Percentiles rank a stretch among this genome's conserved stretches.
Evolutionary conservation across 2,888 invertebrate genomes (phyloP).

Genomic region (Cephus nigrinus): DNA sequence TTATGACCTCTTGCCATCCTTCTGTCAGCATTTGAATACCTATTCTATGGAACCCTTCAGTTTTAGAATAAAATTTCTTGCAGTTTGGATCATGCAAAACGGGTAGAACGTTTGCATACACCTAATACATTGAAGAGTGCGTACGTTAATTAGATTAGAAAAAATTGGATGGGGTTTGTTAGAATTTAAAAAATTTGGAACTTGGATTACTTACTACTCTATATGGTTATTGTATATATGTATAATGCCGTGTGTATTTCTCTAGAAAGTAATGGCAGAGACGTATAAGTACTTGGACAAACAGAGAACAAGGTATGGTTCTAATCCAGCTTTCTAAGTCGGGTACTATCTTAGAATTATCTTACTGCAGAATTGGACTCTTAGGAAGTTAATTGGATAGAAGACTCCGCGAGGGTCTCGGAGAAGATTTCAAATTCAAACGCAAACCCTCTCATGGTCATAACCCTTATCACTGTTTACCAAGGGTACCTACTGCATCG

Average conservation of each 20-base stretch:
- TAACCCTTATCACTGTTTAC: constrained; percentile 48
- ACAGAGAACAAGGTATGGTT: background rate
- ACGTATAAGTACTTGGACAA: background rate
- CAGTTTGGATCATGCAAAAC: too few species aligned
- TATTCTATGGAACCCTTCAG: too few species aligned
- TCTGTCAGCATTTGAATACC: too few species aligned
- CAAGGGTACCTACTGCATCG: constrained; percentile 28
- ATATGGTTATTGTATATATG: background rate
- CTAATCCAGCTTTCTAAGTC: constrained; percentile 3
- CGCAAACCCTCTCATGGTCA: background rate
- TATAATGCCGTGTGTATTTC: background rate
- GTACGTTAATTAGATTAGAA: too few species aligned
- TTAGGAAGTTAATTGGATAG: constrained; percentile 54
- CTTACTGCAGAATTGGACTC: constrained; percentile 48
- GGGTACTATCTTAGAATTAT: constrained; percentile 55
- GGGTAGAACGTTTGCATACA: too few species aligned
- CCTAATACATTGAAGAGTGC: too few species aligned
- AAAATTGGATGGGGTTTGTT: too few species aligned
- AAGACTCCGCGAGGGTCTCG: constrained; percentile 4
- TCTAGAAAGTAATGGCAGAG: background rate
- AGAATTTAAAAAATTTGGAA: background rate
- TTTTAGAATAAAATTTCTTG: too few species aligned
- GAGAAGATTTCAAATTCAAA: constrained; percentile 11
- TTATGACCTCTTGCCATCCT: too few species aligned
- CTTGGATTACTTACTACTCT: background rate